Base-by-base conservation (phyloP, 2,113 vertebrate genomes). In the Pyrgilauda ruficollis region DNA sequence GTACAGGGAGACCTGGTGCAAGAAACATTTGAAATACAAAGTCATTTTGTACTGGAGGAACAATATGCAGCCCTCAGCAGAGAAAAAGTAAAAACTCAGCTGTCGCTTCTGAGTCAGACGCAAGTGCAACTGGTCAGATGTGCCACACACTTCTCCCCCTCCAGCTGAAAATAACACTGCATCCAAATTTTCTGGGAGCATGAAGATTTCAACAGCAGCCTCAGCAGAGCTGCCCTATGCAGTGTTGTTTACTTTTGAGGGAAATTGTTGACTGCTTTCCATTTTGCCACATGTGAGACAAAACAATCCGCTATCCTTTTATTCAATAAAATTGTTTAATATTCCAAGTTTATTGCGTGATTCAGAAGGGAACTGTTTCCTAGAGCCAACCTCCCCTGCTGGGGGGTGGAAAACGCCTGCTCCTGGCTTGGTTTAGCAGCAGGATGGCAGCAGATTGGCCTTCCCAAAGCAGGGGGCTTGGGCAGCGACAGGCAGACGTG, bases 191-290 rank as follows among this genome's bases (percentile, higher is more conserved):
- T 46, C 64, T 59, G 64, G 73, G 73, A 90, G 49, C 77, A 75
- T 2, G 52, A 87, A 75, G 73, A 47, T 89, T 84, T 62, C 80
- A 89, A 41, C 76, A 77, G 33, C 59, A 89, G 85, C 94, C 77
- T 28, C 88, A 89, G 67, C 83, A 89, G 83, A 86, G 64, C 72
- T 92, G 64, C 73, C 91, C 86, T 84, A 3, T 82, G 88, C 55
- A 49, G 49, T 1, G 3, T 17, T 92, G 73, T 90, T 93, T 86
- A 84, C 53, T 91, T 84, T 76, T 44, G 44, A 84, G 74, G 58
- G 56, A 75, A 90, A 79, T 52, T 81, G 72, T 70, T 80, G 79
- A 89, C 76, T 64, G 76, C 37, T 95, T 94, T 69, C 84, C 80
- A 49, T 82, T 69, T 56, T 78, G 61, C 84, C 74, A 81, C 66